phyloP scores from a whole-genome alignment of 2,113 vertebrate species.

The Grammomys dolichurus region DNA sequence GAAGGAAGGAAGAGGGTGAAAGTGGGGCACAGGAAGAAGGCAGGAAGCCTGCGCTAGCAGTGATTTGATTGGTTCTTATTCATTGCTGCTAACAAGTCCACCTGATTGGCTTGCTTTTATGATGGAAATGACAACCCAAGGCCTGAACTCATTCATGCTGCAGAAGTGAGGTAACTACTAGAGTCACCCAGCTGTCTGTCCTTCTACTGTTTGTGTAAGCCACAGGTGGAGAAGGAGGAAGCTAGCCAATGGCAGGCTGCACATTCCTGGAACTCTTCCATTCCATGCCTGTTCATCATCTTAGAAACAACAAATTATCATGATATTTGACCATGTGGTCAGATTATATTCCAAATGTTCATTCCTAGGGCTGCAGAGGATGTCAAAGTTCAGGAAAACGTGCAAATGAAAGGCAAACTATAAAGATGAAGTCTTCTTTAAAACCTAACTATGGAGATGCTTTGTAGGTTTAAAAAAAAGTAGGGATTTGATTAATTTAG shows the following conservation, averaged over 20 bases:
- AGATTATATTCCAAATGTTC: neutral
- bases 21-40: too few species aligned
- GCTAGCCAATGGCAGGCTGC: neutral
- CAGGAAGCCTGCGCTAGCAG: neutral
- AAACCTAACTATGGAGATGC: neutral
- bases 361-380: neutral
- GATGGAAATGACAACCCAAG: neutral
- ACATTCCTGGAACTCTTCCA: too few species aligned
- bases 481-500: neutral
- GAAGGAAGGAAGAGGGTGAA: too few species aligned
- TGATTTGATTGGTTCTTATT: neutral
- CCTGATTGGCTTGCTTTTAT: neutral
- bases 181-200: neutral
- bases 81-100: neutral
- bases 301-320: constrained; percentile 1
- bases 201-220: neutral
- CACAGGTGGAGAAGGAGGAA: neutral
- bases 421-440: neutral
- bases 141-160: neutral
- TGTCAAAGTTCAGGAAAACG: neutral
- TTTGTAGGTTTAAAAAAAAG: neutral
- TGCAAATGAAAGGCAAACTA: constrained; percentile 31
- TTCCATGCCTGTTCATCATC: neutral
- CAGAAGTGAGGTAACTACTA: neutral
- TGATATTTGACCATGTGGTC: neutral